These are phyloP conservation scores for Albula glossodonta DNA, from an alignment of 2,113 vertebrate species.

Conservation along the genomic window DNA sequence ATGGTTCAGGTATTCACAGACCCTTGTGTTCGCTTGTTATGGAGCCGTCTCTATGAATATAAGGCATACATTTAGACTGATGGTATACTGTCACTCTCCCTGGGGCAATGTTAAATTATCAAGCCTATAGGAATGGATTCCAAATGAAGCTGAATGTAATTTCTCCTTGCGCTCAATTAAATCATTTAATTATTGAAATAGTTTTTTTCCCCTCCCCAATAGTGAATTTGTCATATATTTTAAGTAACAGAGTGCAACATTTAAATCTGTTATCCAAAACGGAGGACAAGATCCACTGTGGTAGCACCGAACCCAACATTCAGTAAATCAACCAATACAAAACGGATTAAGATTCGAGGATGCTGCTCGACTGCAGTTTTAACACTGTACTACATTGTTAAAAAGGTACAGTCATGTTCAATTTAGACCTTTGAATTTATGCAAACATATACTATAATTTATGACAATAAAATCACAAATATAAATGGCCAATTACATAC, in stretches of 20 bases:
- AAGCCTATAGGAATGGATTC: not conserved
- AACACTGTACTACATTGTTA: not conserved
- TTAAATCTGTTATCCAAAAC: not conserved
- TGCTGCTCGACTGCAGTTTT: too few species aligned
- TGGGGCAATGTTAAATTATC: too few species aligned
- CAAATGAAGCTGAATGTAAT: not conserved
- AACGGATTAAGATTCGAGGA: too few species aligned
- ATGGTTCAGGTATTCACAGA: not conserved
- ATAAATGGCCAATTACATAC: not conserved
- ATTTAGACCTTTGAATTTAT: not conserved
- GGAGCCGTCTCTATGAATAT: too few species aligned
- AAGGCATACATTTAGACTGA: too few species aligned
- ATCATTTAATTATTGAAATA: not conserved
- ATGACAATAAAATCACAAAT: slow-evolving; percentile 9
- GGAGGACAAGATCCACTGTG: not conserved
- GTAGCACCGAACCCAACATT: not conserved
- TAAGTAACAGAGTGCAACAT: not conserved
- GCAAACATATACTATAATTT: not conserved
- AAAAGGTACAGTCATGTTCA: not conserved
- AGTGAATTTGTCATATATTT: not conserved
- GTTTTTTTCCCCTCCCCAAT: not conserved
- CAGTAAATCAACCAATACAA: too few species aligned
- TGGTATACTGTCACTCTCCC: too few species aligned
- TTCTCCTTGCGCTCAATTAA: not conserved
- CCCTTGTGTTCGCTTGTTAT: not conserved